Conservation (phyloP, 2,113 vertebrate genomes). For the Thryonomys swinderianus region DNA sequence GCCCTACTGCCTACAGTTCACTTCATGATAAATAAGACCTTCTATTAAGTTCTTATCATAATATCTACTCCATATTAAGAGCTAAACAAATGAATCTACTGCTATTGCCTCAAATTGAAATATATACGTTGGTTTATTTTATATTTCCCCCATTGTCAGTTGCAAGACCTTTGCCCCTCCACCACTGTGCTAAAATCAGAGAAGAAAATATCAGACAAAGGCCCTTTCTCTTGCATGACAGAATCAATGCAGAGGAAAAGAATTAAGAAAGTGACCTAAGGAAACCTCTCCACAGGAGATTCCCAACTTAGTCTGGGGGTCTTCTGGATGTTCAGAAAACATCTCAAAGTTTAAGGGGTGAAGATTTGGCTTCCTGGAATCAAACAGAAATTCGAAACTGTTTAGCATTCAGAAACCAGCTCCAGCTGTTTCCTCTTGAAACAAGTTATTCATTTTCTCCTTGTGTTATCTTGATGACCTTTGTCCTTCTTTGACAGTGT, state of each 20-base stretch:
- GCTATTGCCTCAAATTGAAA: conserved; percentile 36
- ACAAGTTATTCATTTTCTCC: conserved; percentile 70
- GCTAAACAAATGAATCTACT: neutral
- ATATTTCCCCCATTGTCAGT: conserved; percentile 43
- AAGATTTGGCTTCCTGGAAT: conserved; percentile 72
- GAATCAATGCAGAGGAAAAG: conserved; percentile 51
- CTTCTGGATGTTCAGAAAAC: conserved; percentile 70
- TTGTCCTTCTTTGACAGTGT: conserved; percentile 66
- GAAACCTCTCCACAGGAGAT: conserved; percentile 77
- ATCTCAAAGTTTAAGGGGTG: conserved; percentile 76
- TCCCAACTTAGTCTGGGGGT: conserved; percentile 58
- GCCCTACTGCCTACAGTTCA: neutral
- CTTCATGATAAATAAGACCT: neutral
- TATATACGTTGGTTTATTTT: conserved; percentile 50
- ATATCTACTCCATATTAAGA: neutral
- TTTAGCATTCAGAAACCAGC: conserved; percentile 79
- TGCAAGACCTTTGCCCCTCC: conserved; percentile 67
- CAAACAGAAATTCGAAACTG: conserved; percentile 77
- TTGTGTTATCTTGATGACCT: conserved; percentile 72
- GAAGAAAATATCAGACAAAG: conserved; percentile 73
- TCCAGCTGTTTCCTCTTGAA: conserved; percentile 78
- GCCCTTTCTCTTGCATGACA: conserved; percentile 24
- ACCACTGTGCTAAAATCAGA: conserved; percentile 70
- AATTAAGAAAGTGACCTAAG: conserved; percentile 78
- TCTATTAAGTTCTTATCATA: neutral